Conservation (phyloP, 1,140 invertebrate species). For the Phymastichus coffea region DNA sequence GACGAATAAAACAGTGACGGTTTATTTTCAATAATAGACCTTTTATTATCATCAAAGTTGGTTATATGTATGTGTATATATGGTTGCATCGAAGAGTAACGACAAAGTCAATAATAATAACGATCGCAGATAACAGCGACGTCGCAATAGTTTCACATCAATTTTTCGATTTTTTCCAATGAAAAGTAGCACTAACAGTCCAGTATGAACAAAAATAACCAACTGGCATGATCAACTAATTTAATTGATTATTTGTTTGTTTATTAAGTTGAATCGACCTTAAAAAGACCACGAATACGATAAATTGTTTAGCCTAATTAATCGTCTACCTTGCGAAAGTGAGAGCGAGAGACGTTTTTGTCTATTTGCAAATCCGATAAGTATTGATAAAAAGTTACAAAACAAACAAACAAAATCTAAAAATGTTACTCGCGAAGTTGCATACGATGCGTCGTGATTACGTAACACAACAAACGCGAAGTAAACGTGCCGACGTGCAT, state of each 20-base stretch:
- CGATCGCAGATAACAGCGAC: background rate
- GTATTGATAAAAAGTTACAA: background rate
- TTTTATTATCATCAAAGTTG: constrained; percentile 9
- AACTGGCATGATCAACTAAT: no score
- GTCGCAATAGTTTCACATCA: background rate
- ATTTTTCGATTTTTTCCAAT: background rate
- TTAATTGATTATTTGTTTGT: no score
- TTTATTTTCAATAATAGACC: background rate
- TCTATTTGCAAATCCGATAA: constrained; percentile 27
- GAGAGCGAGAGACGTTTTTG: background rate
- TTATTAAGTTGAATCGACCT: background rate
- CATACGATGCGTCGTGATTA: background rate
- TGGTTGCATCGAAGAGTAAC: background rate
- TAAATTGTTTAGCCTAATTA: background rate
- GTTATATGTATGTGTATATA: background rate
- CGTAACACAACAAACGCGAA: constrained; percentile 5
- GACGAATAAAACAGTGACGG: constrained; percentile 14
- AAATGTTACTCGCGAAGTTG: background rate
- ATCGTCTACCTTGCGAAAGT: background rate
- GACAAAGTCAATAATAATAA: background rate
- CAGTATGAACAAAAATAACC: no score
- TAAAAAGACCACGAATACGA: background rate
- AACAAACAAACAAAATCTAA: background rate
- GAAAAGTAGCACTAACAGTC: no score
- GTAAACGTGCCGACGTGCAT: background rate